Percentiles rank a stretch among this genome's conserved stretches.
Evolutionary conservation across 2,888 invertebrate genomes (phyloP).

Genomic region (Strigamia crassipes): DNA sequence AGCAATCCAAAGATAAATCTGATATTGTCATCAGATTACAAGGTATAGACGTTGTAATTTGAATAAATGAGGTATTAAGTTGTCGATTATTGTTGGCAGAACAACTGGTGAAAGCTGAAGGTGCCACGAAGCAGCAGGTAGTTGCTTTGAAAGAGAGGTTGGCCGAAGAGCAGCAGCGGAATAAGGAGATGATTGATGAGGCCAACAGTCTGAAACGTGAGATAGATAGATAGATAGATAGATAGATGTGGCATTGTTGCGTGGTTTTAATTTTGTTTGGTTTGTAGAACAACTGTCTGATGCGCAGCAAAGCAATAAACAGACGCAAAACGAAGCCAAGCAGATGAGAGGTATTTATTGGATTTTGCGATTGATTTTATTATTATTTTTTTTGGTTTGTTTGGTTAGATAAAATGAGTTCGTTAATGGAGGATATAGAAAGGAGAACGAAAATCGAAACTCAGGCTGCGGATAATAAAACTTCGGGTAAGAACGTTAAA

Average conservation of each 20-base stretch:
- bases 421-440: constrained; percentile 54
- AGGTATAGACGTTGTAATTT: constrained; percentile 52
- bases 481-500: not conserved
- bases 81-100: not conserved
- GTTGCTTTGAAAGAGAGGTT: constrained; percentile 53
- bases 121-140: constrained; percentile 31
- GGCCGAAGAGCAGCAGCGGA: constrained; percentile 55
- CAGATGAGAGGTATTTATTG: constrained; percentile 59
- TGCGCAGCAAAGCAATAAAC: constrained; percentile 62
- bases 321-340: constrained; percentile 62
- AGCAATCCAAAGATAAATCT: constrained; percentile 54
- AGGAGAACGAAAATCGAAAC: constrained; percentile 25
- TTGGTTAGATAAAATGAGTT: constrained; percentile 53
- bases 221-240: too few species aligned
- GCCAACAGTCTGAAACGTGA: constrained; percentile 55
- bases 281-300: constrained; percentile 56
- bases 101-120: constrained; percentile 38
- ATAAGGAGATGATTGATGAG: constrained; percentile 54
- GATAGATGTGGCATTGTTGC: too few species aligned
- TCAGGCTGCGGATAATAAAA: constrained; percentile 47
- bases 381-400: constrained; percentile 43
- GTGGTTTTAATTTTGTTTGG: too few species aligned
- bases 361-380: constrained; percentile 47
- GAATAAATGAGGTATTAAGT: not conserved
- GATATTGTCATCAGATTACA: constrained; percentile 55